These are phyloP conservation scores for Tachina grossa DNA, from an alignment of 2,888 invertebrate genomes.

Conservation along the genomic window DNA sequence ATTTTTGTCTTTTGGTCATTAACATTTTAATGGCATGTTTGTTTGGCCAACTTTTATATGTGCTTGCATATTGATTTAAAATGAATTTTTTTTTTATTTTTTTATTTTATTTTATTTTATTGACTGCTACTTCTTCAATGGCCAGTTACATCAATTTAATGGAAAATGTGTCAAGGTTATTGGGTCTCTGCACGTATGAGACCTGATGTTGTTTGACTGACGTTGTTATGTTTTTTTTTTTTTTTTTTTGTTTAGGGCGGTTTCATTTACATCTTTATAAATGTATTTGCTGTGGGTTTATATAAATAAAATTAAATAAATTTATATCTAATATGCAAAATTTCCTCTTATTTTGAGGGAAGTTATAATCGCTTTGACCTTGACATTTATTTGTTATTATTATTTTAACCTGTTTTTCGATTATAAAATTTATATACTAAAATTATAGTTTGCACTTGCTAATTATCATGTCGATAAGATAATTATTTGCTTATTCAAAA, in stretches of 20 bases:
- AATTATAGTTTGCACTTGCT: constrained; percentile 6
- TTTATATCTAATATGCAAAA: neutral
- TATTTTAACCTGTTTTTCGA: neutral
- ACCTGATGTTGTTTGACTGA: constrained; percentile 6
- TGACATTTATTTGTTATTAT: constrained; percentile 6
- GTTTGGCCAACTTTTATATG: constrained; percentile 33
- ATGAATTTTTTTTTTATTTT: neutral
- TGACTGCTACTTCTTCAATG: constrained; percentile 28
- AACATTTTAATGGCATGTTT: constrained; percentile 56
- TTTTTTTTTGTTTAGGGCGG: constrained; percentile 25
- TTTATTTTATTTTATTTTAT: constrained; percentile 18
- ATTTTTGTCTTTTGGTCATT: constrained; percentile 56
- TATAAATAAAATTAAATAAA: too few species aligned
- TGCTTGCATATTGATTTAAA: neutral
- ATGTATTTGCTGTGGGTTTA: constrained; percentile 8
- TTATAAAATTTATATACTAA: neutral
- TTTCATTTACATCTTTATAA: constrained; percentile 1
- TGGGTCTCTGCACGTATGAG: constrained; percentile 26
- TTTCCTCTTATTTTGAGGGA: neutral
- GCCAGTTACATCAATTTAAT: constrained; percentile 14
- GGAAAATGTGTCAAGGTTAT: constrained; percentile 62
- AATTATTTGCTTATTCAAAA: too few species aligned
- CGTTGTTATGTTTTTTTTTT: neutral
- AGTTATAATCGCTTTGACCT: constrained; percentile 49
- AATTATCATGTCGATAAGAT: neutral